phyloP scores from a whole-genome alignment of 2,888 invertebrate genomes.

The Labia minor region DNA sequence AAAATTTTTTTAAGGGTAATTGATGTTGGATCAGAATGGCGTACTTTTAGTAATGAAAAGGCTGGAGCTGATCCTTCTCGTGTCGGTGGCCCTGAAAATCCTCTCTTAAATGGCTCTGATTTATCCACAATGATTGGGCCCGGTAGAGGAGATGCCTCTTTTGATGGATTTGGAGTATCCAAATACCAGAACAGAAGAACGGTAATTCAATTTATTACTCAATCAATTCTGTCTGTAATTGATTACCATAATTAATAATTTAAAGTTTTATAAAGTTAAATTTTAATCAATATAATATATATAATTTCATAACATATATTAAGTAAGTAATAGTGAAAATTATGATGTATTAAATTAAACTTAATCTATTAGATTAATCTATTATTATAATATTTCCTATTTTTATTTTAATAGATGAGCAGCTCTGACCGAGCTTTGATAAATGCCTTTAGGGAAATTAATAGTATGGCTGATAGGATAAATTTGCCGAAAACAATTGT shows the following conservation, averaged over 20 bases:
- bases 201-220: too few relatives aligned
- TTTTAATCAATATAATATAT: too few relatives aligned
- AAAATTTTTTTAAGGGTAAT: conserved; percentile 61
- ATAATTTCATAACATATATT: too few relatives aligned
- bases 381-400: too few relatives aligned
- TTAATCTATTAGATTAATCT: too few relatives aligned
- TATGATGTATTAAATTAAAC: too few relatives aligned
- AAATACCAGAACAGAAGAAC: conserved; percentile 54
- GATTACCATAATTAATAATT: too few relatives aligned
- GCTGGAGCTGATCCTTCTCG: conserved; percentile 94
- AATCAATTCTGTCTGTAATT: too few relatives aligned
- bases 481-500: conserved; percentile 94
- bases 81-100: conserved; percentile 99
- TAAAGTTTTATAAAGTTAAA: too few relatives aligned
- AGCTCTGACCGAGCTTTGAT: conserved; percentile 91
- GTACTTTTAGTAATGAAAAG: conserved; percentile 98
- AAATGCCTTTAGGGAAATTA: conserved; percentile 94
- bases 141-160: conserved; percentile 64
- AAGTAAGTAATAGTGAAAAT: too few relatives aligned
- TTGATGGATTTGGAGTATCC: conserved; percentile 67
- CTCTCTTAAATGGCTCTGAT: conserved; percentile 87
- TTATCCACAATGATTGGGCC: conserved; percentile 90
- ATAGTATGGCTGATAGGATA: conserved; percentile 95
- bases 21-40: conserved; percentile 99
- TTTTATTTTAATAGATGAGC: conserved; percentile 64